Conservation (phyloP, 2,113 vertebrate species). For the Gambusia affinis region DNA sequence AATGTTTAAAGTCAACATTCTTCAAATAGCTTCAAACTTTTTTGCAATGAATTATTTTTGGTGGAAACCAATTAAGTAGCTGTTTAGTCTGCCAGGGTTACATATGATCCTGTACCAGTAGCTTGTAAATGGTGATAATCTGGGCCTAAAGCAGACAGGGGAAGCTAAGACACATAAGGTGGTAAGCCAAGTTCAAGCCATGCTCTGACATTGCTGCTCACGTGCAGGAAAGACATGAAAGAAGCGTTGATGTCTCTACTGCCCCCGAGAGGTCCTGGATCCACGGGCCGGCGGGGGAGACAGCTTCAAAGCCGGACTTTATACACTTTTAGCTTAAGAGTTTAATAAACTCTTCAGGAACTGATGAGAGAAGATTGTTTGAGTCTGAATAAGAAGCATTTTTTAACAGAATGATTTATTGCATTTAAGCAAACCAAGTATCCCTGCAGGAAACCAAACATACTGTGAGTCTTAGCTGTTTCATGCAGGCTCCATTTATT, state of each 20-base stretch:
- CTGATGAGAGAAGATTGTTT: conserved; percentile 21
- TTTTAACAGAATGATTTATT: conserved; percentile 38
- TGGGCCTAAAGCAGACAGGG: conserved; percentile 70
- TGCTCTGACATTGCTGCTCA: conserved; percentile 72
- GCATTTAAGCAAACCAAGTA: conserved; percentile 21
- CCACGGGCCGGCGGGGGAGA: conserved; percentile 44
- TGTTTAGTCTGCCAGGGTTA: conserved; percentile 33
- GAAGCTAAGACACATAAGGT: conserved; percentile 69
- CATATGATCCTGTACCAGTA: conserved; percentile 64
- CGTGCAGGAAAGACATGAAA: conserved; percentile 67
- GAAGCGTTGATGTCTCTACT: conserved; percentile 62
- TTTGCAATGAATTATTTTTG: conserved; percentile 32
- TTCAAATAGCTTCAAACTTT: conserved; percentile 22
- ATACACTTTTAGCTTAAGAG: conserved; percentile 40
- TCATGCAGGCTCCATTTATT: conserved; percentile 44
- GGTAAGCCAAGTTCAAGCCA: conserved; percentile 74
- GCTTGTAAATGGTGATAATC: conserved; percentile 69
- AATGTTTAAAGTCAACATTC: conserved; percentile 34
- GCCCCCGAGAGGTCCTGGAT: conserved; percentile 65
- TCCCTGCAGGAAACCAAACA: conserved; percentile 21
- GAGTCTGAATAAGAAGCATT: conserved; percentile 9
- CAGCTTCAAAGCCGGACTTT: conserved; percentile 54
- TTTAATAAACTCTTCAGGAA: conserved; percentile 35
- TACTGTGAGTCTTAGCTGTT: conserved; percentile 34
- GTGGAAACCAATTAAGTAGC: conserved; percentile 47